Percentiles rank a stretch among this genome's conserved stretches.
Evolutionary conservation across 2,888 invertebrate genomes (phyloP).

Genomic region (Cataglyphis altisquamis): DNA sequence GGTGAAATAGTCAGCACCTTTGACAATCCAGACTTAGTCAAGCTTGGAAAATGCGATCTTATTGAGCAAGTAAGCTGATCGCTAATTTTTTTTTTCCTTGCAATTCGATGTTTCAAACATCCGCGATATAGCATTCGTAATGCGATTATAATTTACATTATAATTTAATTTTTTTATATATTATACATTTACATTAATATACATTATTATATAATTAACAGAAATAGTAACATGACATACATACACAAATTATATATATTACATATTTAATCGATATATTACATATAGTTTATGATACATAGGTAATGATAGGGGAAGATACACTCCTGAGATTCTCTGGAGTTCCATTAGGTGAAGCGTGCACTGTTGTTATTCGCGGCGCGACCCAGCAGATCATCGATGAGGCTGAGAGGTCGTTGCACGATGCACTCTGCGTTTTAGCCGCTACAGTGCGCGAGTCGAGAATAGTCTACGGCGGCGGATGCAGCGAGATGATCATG

Average conservation of each 20-base stretch:
- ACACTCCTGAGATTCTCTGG: conserved; percentile 97
- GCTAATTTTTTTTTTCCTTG: conserved; percentile 2
- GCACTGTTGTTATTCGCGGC: conserved; percentile 98
- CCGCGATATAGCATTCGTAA: neutral
- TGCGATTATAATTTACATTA: neutral
- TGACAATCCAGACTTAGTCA: conserved; percentile 96
- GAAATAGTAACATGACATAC: neutral
- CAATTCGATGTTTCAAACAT: neutral
- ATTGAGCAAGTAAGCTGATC: conserved; percentile 93
- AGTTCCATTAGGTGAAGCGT: conserved; percentile 98
- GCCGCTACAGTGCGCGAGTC: conserved; percentile 98
- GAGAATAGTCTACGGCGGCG: conserved; percentile 96
- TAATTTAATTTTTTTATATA: neutral
- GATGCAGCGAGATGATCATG: conserved; percentile 99
- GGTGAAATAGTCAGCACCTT: conserved; percentile 99
- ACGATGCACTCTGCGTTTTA: conserved; percentile 99
- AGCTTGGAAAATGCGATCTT: conserved; percentile 96
- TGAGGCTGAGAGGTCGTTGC: conserved; percentile 99
- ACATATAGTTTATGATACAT: conserved; percentile 37
- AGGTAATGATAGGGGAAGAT: conserved; percentile 99
- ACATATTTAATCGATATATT: neutral
- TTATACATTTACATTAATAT: neutral
- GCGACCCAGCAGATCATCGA: conserved; percentile 99
- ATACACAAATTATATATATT: neutral
- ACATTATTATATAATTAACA: neutral